phyloP scores from a whole-genome alignment of 2,113 vertebrate species.

The Corythoichthys intestinalis region DNA sequence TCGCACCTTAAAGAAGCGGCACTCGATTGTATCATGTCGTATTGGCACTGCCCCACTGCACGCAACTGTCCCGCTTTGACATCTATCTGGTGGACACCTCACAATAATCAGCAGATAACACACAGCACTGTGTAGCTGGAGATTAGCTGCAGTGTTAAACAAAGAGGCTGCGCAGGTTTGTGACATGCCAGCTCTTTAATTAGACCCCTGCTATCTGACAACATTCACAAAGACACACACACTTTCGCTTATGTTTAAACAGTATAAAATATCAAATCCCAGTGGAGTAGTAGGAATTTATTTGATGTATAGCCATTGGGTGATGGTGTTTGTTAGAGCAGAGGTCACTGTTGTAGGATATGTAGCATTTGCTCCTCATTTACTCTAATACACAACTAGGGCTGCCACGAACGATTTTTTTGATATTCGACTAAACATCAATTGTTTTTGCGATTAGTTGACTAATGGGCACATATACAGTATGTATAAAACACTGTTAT shows the following conservation, averaged over 20 bases:
- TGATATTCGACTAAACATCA: too few relatives aligned
- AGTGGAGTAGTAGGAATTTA: background rate
- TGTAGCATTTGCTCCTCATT: background rate
- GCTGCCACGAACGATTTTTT: too few relatives aligned
- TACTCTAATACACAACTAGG: background rate
- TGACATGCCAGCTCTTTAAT: slow-evolving; percentile 62
- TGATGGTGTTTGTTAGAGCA: background rate
- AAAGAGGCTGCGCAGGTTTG: slow-evolving; percentile 53
- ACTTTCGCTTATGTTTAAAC: background rate
- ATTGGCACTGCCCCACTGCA: slow-evolving; percentile 29
- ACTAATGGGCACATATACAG: too few relatives aligned
- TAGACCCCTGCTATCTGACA: slow-evolving; percentile 47
- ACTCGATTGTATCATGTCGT: background rate
- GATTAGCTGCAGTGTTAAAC: slow-evolving; percentile 63
- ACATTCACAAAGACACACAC: slow-evolving; percentile 3
- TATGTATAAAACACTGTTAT: too few relatives aligned
- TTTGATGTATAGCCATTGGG: background rate
- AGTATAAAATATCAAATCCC: background rate
- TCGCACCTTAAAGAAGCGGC: background rate
- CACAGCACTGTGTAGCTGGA: slow-evolving; percentile 33
- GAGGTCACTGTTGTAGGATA: background rate
- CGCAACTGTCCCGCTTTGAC: slow-evolving; percentile 42
- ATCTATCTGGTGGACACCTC: slow-evolving; percentile 47
- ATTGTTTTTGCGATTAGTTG: too few relatives aligned
- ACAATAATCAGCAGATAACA: slow-evolving; percentile 35